Conservation (phyloP, 2,797 vertebrate genomes). For the Coendou prehensilis region DNA sequence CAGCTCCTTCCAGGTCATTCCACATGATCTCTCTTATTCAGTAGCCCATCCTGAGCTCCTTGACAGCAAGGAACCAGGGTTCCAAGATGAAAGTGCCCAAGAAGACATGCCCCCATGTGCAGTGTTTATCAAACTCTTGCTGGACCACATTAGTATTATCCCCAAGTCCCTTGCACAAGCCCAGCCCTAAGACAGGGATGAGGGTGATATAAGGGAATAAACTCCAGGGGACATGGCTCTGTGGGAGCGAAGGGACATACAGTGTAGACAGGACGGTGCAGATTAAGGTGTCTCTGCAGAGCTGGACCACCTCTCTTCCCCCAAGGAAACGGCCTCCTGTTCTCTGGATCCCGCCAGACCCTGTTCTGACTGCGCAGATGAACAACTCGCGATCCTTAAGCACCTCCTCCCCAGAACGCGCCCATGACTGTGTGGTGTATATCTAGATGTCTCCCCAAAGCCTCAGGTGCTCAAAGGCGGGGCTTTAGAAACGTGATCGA, state of each 20-base stretch:
- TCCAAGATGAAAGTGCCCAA: not conserved
- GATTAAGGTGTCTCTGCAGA: constrained; percentile 19
- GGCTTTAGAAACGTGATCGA: not conserved
- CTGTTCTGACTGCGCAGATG: not conserved
- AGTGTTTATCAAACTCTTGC: not conserved
- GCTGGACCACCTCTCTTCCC: not conserved
- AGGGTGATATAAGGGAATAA: not conserved
- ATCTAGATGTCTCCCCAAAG: not conserved
- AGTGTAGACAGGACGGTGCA: not conserved
- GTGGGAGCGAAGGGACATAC: not conserved
- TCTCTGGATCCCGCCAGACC: not conserved
- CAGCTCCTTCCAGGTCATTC: not conserved
- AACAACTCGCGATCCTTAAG: not conserved
- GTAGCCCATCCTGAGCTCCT: not conserved
- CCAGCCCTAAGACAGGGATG: not conserved
- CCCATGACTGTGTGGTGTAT: not conserved
- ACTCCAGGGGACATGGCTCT: not conserved
- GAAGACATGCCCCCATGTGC: not conserved
- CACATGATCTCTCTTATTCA: not conserved
- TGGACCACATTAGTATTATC: not conserved
- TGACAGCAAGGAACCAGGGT: not conserved
- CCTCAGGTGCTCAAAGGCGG: not conserved
- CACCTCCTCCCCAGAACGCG: not conserved
- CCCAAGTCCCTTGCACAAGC: not conserved
- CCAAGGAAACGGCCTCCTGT: not conserved